Percentiles rank a stretch among this genome's conserved stretches.
phyloP scores from a whole-genome alignment of 2,113 vertebrate genomes.

The Hippolais icterina region DNA sequence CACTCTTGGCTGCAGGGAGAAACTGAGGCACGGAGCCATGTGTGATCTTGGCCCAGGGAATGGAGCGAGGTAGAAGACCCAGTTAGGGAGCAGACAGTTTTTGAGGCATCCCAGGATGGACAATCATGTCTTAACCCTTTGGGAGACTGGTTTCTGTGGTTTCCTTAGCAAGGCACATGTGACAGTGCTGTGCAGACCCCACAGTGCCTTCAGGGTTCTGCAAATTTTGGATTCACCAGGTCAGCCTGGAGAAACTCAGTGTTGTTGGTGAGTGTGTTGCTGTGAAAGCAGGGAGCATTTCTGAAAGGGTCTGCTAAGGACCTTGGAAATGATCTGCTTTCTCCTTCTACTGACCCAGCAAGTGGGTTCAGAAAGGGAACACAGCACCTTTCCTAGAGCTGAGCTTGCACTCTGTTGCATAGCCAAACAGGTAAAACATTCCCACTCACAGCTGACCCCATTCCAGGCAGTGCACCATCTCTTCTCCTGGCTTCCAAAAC shows the following conservation, averaged over 20 bases:
- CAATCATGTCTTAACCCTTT: neutral
- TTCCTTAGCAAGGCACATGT: neutral
- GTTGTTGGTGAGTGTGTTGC: neutral
- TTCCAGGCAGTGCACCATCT: neutral
- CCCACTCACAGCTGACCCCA: fast-evolving
- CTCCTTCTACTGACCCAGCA: neutral
- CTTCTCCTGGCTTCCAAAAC: neutral
- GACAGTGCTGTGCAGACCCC: neutral
- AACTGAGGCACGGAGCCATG: neutral
- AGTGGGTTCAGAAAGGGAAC: neutral
- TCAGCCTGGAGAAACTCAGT: neutral
- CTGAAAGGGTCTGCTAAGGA: neutral
- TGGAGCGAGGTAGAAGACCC: neutral
- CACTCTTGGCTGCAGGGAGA: neutral
- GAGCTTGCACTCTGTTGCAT: neutral
- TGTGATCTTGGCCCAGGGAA: neutral
- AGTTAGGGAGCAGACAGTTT: neutral
- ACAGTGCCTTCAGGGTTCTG: neutral
- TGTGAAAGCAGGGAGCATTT: neutral
- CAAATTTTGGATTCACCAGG: neutral
- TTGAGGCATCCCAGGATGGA: neutral
- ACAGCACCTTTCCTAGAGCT: neutral
- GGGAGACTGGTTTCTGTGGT: neutral
- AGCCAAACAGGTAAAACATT: neutral
- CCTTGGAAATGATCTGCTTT: neutral